These are phyloP conservation scores for Cryptocheilus praepositus DNA, from an alignment of 2,888 invertebrate genomes.

Conservation along the genomic window DNA sequence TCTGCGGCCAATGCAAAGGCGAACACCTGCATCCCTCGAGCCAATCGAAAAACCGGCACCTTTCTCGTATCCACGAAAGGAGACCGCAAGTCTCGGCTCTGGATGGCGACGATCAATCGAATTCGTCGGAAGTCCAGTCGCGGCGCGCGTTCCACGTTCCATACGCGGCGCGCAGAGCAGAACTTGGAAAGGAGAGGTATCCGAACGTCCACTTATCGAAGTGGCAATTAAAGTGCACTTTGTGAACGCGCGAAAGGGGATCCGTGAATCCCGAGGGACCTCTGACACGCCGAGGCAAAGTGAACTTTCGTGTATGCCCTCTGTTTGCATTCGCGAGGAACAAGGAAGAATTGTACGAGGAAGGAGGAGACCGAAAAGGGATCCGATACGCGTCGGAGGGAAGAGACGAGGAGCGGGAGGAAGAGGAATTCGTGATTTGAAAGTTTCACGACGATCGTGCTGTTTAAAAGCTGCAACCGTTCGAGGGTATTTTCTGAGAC, in stretches of 20 bases:
- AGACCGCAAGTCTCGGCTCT: neutral
- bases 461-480: too few species aligned
- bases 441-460: too few species aligned
- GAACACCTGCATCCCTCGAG: too few species aligned
- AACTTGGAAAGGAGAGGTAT: slow-evolving; percentile 16
- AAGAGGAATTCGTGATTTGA: too few species aligned
- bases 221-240: slow-evolving; percentile 56
- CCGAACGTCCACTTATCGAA: slow-evolving; percentile 52
- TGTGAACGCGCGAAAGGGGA: slow-evolving; percentile 27
- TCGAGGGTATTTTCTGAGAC: too few species aligned
- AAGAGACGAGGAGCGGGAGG: too few species aligned
- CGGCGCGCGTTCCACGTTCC: slow-evolving; percentile 16
- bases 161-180: neutral
- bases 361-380: slow-evolving; percentile 12
- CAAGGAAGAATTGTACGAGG: slow-evolving; percentile 23
- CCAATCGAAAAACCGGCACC: too few species aligned
- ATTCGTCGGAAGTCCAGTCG: slow-evolving; percentile 11
- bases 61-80: slow-evolving; percentile 9
- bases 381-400: too few species aligned
- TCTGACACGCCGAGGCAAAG: slow-evolving; percentile 66
- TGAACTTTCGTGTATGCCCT: slow-evolving; percentile 68
- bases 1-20: too few species aligned
- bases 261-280: slow-evolving; percentile 42
- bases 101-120: slow-evolving; percentile 10
- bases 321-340: slow-evolving; percentile 23